These are phyloP conservation scores for Seira musarum DNA, from an alignment of 2,888 invertebrate species.

Conservation along the genomic window DNA sequence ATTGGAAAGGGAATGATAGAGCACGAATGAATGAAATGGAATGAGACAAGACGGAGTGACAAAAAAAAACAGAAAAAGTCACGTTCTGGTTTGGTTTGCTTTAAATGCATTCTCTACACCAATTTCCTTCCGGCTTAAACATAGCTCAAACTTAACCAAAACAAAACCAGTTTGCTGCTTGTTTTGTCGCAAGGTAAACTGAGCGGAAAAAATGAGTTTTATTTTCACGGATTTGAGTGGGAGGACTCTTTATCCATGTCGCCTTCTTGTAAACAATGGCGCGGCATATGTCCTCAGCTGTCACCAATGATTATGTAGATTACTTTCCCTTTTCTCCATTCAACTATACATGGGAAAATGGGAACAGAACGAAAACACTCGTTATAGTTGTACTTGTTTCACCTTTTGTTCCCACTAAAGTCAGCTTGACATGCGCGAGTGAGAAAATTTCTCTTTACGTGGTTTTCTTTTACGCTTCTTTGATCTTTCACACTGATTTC, in stretches of 20 bases:
- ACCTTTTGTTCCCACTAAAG: too few species aligned
- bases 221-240: neutral
- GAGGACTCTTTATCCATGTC: neutral
- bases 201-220: too few species aligned
- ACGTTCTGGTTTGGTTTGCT: neutral
- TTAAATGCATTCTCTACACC: neutral
- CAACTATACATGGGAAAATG: neutral
- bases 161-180: too few species aligned
- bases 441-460: too few species aligned
- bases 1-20: neutral
- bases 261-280: neutral
- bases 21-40: neutral
- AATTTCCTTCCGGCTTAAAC: too few species aligned
- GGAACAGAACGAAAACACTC: neutral
- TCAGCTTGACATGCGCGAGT: too few species aligned
- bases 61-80: neutral
- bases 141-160: too few species aligned
- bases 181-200: too few species aligned
- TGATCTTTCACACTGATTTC: too few species aligned
- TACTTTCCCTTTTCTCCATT: constrained; percentile 5
- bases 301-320: constrained; percentile 2
- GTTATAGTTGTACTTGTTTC: too few species aligned
- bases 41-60: neutral
- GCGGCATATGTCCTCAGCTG: neutral
- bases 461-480: too few species aligned